Evolutionary conservation across 2,113 vertebrate genomes (phyloP).

Genomic region (Xiphorhynchus elegans): DNA sequence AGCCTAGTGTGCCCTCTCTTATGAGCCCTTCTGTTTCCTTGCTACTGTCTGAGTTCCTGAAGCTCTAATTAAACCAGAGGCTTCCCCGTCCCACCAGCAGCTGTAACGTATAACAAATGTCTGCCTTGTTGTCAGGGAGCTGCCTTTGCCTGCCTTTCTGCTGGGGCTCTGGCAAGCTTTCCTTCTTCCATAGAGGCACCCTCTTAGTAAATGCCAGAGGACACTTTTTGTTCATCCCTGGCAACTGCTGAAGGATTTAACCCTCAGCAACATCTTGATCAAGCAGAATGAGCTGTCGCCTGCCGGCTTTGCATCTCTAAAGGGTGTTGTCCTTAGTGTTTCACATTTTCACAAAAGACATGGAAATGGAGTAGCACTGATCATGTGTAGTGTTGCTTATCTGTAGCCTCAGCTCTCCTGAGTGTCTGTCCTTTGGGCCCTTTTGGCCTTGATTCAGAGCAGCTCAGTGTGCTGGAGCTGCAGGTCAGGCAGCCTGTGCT

Average conservation of each 20-base stretch:
- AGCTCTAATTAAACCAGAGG: constrained; percentile 8
- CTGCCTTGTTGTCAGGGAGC: constrained; percentile 37
- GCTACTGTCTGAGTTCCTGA: neutral
- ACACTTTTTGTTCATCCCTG: constrained; percentile 40
- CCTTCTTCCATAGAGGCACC: constrained; percentile 48
- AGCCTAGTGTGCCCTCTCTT: neutral
- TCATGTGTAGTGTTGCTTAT: neutral
- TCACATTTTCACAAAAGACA: neutral
- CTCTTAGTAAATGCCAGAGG: constrained; percentile 75
- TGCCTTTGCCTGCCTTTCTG: constrained; percentile 40
- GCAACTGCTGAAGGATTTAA: constrained; percentile 32
- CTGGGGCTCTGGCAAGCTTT: constrained; percentile 53
- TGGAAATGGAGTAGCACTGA: neutral
- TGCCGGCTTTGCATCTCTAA: neutral
- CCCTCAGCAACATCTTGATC: constrained; percentile 20
- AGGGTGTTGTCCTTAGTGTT: neutral
- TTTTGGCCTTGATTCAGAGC: neutral
- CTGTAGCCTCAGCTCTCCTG: neutral
- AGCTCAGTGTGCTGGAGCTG: neutral
- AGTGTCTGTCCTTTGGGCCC: neutral
- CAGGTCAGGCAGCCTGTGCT: neutral
- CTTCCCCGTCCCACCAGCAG: neutral
- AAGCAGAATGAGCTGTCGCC: neutral
- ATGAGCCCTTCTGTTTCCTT: neutral
- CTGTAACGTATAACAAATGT: constrained; percentile 41